These are phyloP conservation scores for Nibea albiflora DNA, from an alignment of 2,113 vertebrate genomes.

Conservation along the genomic window DNA sequence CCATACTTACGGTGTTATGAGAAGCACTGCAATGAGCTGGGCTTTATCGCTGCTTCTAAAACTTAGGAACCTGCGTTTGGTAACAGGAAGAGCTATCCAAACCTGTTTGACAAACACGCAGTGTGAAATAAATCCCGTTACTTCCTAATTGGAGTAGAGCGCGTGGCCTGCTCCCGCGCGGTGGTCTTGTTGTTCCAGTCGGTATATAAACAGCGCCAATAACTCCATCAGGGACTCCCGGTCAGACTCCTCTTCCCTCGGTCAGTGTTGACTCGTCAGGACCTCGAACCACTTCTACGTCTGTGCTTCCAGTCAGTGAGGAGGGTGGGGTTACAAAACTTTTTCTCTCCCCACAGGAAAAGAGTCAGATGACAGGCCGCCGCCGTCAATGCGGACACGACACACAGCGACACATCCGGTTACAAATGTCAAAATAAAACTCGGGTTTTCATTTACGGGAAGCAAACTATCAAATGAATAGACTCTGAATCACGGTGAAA, in stretches of 20 bases:
- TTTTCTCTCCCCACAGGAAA: slow-evolving; percentile 81
- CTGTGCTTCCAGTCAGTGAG: slow-evolving; percentile 54
- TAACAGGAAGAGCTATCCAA: slow-evolving; percentile 78
- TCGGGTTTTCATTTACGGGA: no score
- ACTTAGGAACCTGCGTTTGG: slow-evolving; percentile 15
- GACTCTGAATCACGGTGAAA: no score
- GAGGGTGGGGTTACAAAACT: slow-evolving; percentile 82
- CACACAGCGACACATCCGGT: background rate
- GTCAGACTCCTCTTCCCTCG: slow-evolving; percentile 41
- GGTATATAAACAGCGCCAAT: slow-evolving; percentile 30
- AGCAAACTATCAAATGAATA: no score
- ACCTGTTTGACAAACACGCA: slow-evolving; percentile 45
- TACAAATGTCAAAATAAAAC: slow-evolving; percentile 50
- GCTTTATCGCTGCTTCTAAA: slow-evolving; percentile 20
- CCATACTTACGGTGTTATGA: slow-evolving; percentile 43
- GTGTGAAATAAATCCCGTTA: slow-evolving; percentile 38
- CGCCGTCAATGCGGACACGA: accelerated
- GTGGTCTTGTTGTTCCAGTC: background rate
- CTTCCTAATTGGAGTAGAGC: slow-evolving; percentile 14
- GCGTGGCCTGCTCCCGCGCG: slow-evolving; percentile 21
- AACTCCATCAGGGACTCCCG: slow-evolving; percentile 32
- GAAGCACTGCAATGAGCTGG: background rate
- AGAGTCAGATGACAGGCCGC: slow-evolving; percentile 77
- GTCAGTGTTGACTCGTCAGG: slow-evolving; percentile 42
- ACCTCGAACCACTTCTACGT: slow-evolving; percentile 76